Conservation (phyloP, 30 jellyfish, hydroid and myxozoan species). For the Mastigias papua region DNA sequence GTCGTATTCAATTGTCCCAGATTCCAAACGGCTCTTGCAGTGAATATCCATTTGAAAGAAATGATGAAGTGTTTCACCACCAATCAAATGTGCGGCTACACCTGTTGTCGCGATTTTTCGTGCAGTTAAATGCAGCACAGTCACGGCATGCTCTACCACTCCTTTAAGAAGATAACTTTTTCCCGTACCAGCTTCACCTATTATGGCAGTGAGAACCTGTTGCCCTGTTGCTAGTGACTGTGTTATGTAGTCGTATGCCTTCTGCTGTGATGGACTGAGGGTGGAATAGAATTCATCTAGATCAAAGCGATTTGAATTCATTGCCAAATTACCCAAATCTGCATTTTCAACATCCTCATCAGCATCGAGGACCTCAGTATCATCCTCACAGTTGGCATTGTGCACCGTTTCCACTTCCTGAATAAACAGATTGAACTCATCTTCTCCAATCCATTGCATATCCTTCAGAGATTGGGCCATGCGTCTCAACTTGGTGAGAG, state of each 20-base stretch:
- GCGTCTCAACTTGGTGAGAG: background rate
- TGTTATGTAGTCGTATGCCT: no score
- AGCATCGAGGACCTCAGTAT: background rate
- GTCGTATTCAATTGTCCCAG: conserved; percentile 30
- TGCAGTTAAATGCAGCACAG: background rate
- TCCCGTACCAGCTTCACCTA: no score
- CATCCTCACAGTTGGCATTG: background rate
- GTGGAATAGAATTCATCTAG: background rate
- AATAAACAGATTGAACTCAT: no score
- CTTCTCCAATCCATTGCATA: no score
- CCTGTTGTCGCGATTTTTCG: background rate
- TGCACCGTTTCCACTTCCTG: background rate
- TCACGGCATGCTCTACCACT: background rate
- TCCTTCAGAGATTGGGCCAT: background rate
- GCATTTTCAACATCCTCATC: no score
- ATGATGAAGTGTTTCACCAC: no score
- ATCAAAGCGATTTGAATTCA: background rate
- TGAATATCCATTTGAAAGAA: no score
- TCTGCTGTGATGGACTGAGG: background rate
- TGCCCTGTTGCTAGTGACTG: no score
- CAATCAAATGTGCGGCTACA: no score
- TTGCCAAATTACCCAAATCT: background rate
- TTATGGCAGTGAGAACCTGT: no score
- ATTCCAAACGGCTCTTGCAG: no score
- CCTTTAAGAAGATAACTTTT: background rate